Base-by-base conservation (phyloP, 2,113 vertebrate genomes). In the Dicrurus megarhynchus region DNA sequence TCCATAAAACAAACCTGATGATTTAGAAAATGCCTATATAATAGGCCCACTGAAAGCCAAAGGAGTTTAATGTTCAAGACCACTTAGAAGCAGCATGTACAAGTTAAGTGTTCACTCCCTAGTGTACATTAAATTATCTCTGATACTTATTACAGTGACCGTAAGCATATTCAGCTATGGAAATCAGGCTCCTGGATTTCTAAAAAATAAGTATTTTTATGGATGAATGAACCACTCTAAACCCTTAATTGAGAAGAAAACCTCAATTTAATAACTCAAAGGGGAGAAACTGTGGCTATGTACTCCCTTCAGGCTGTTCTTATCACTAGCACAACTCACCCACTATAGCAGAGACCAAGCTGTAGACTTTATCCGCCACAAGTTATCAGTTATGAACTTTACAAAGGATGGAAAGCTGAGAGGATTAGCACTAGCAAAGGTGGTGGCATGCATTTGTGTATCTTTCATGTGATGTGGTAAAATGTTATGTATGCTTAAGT, bases 11-110 rank as follows among this genome's bases (percentile, higher is more conserved):
- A 81, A 89, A 77, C 75, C 28, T 26, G 87, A 91, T 96, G 87
- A 86, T 86, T 93, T 95, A 95, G 85, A 94, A 95, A 96, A 90
- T 44, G n/a, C 60, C 88, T 53, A 37, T 49, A 59, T 96, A 96
- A 96, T 90, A 84, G 82, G 76, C 93, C 76, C 85, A 84, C 11
- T 53, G 88, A 92, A 95, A 94, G 90, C 56, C 61, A 89, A 74
- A 71, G 60, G 55, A 65, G 52, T 61, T 94, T 93, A 81, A 91
- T 81, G 83, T 75, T 92, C 88, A 87, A 75, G 79, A 84, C 70
- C 64, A 44, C 90, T 95, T 85, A 86, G 56, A 53, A 93, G 46
- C 57, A 76, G 63, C 21, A 9, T 33, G 69, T 57, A 75, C 56
- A 82, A 71, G 39, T 83, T 67, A 93, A 97, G 60, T 63, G 52